Evolutionary conservation across 1,140 invertebrate genomes (phyloP), one percentile per base, ranked within the genome.

Genomic region (Euwallacea fornicatus): DNA sequence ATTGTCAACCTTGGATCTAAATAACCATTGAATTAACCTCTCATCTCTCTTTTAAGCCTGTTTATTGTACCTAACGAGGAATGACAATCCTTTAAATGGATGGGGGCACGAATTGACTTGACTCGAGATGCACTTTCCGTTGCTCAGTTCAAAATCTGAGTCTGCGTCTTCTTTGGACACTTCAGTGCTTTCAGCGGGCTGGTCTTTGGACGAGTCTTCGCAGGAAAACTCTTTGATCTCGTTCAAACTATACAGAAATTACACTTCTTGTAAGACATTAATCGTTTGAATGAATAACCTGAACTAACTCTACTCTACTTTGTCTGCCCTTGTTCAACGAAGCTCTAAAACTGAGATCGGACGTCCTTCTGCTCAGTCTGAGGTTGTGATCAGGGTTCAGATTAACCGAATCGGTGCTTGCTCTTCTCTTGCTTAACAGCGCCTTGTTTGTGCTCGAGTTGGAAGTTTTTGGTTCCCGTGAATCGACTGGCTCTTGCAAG

Each of bases 181-280:
- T 9, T 53, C 55, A 13, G 50, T 21, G 15, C 42, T 33, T 70
- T 59, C 6, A 66, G 10, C 43, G 15, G 15, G 33, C 4, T 63
- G n/a, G 15, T 71, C 60, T 11, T 59, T 59, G 13, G n/a, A 43
- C 6, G 16, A 41, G 42, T 72, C 75, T 41, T 80, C 79, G 0
- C 69, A 65, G 10, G 74, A 73, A 8, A 77, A 76, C 76, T 81
- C 79, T 69, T 78, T 76, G 21, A 81, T 80, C 75, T 81, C 78
- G 8, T 69, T 72, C 50, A 81, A 33, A 67, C 73, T 81, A 79
- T 21, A 79, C 21, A 33, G 21, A 33, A 33, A 33, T 74, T 41
- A 77, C 78, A 56, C 80, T 73, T 64, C 79, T 80, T 33, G 56
- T 13, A 68, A 56, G 10, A 42, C 59, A 43, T 43, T 6, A 58